phyloP scores from a whole-genome alignment of 2,888 invertebrate species.

The Tholera decimalis region DNA sequence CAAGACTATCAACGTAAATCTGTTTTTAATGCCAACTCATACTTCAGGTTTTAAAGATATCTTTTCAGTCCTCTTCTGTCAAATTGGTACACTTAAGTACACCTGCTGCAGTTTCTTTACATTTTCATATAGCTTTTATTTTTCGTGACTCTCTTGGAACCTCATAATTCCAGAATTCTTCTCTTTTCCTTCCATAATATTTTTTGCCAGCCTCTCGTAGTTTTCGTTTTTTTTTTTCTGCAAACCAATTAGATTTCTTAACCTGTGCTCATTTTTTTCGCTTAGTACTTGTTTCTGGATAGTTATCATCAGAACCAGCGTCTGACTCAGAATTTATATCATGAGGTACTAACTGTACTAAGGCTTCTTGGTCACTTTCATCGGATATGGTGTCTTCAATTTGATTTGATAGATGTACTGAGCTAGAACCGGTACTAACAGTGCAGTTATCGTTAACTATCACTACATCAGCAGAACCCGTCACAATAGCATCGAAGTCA shows the following conservation, averaged over 20 bases:
- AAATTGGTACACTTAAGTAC: not conserved
- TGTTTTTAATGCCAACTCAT: not conserved
- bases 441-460: not conserved
- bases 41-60: too few relatives aligned
- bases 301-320: not conserved
- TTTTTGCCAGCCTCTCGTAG: not conserved
- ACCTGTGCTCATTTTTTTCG: not conserved
- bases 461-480: not conserved
- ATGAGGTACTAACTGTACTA: too few relatives aligned
- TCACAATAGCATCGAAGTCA: not conserved
- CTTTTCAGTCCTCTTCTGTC: too few relatives aligned
- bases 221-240: conserved; percentile 1
- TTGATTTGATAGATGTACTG: not conserved
- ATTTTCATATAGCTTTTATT: conserved; percentile 11
- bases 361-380: too few relatives aligned
- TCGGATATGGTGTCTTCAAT: not conserved
- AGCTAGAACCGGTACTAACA: not conserved
- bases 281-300: not conserved
- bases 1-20: not conserved
- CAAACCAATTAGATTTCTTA: conserved; percentile 1
- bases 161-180: conserved; percentile 3
- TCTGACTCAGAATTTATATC: too few relatives aligned
- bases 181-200: too few relatives aligned
- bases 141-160: conserved; percentile 8
- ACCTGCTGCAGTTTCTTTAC: conserved; percentile 6